These are phyloP conservation scores for Lagopus muta DNA, from an alignment of 2,113 vertebrate genomes.

Conservation along the genomic window DNA sequence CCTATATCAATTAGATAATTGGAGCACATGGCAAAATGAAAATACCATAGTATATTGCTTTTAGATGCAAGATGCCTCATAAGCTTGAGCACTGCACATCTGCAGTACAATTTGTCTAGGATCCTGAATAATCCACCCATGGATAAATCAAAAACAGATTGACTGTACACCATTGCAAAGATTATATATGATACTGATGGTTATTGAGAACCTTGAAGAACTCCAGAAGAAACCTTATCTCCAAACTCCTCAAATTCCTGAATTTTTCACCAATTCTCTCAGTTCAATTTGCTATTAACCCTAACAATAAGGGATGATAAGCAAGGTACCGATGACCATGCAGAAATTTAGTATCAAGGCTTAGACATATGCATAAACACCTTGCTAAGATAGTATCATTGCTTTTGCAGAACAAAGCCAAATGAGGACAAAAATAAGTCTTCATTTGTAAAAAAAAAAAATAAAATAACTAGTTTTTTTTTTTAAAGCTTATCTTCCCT, in stretches of 20 bases:
- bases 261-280: neutral
- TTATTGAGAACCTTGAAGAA: neutral
- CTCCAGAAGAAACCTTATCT: neutral
- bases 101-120: neutral
- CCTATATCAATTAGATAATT: neutral
- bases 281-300: neutral
- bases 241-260: neutral
- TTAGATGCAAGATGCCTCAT: neutral
- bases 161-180: neutral
- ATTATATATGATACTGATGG: neutral
- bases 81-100: neutral
- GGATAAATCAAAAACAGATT: neutral
- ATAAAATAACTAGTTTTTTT: neutral
- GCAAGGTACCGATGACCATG: no score
- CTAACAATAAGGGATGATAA: neutral
- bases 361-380: neutral
- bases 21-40: neutral
- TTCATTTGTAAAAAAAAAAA: neutral
- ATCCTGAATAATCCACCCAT: neutral
- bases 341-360: neutral
- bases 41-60: neutral
- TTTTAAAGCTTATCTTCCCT: neutral
- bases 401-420: neutral
- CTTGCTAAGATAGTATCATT: neutral
- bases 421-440: neutral